phyloP scores from a whole-genome alignment of 2,113 vertebrate species.

The Microcebus murinus region DNA sequence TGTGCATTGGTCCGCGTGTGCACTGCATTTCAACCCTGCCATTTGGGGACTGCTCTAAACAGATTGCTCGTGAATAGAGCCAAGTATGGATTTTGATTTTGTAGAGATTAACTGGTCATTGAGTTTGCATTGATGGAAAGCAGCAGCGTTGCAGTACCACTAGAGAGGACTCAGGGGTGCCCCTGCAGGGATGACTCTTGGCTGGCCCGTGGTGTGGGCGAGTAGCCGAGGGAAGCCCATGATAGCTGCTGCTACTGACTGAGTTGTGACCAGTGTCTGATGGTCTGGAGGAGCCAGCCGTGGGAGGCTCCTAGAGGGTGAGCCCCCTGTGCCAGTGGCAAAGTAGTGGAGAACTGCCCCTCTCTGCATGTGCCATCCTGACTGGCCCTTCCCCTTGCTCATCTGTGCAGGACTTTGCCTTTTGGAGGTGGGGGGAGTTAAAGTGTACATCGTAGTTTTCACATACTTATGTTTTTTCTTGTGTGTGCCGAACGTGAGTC shows the following conservation, averaged over 20 bases:
- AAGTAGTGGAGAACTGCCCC: not conserved
- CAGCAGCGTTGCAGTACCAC: not conserved
- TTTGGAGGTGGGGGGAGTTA: not conserved
- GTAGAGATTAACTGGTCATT: slow-evolving; percentile 81
- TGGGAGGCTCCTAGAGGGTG: not conserved
- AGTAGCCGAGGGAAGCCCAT: not conserved
- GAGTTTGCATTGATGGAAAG: slow-evolving; percentile 65
- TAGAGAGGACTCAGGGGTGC: not conserved
- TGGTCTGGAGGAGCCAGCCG: not conserved
- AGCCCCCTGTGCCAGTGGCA: not conserved
- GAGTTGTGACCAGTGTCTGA: not conserved
- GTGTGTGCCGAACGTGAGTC: not conserved
- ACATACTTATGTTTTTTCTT: not conserved
- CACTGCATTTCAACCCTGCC: not conserved
- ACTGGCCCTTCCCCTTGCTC: not conserved
- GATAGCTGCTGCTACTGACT: not conserved
- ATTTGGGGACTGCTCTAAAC: not conserved
- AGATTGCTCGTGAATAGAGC: slow-evolving; percentile 67
- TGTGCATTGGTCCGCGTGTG: not conserved
- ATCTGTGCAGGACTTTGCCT: not conserved
- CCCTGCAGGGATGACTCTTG: not conserved
- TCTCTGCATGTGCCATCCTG: not conserved
- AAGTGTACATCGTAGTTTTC: not conserved
- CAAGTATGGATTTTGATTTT: slow-evolving; percentile 81
- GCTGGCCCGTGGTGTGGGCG: not conserved